These are phyloP conservation scores for Orthosia incerta DNA, from an alignment of 2,888 invertebrate species.

Conservation along the genomic window DNA sequence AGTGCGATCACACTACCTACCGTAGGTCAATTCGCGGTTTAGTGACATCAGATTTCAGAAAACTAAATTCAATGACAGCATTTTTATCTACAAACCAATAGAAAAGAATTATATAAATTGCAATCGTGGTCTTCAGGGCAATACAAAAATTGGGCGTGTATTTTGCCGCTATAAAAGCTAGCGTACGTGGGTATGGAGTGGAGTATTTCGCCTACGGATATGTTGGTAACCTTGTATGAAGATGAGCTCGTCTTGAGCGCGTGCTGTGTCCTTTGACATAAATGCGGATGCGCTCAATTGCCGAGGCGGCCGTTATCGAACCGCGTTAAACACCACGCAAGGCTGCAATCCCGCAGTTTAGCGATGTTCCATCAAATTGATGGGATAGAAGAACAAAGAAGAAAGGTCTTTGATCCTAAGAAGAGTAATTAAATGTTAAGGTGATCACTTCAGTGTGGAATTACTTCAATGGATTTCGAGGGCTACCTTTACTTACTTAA, in stretches of 20 bases:
- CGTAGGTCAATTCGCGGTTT: background rate
- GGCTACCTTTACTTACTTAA: too few species aligned
- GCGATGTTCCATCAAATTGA: conserved; percentile 56
- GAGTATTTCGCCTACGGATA: conserved; percentile 80
- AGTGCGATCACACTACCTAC: conserved; percentile 5
- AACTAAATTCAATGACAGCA: conserved; percentile 11
- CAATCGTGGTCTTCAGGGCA: background rate
- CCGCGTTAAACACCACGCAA: conserved; percentile 88
- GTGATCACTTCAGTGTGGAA: too few species aligned
- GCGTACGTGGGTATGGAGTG: conserved; percentile 73
- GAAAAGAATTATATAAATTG: conserved; percentile 1
- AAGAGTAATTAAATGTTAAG: conserved; percentile 2
- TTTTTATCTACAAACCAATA: background rate
- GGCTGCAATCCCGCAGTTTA: conserved; percentile 76
- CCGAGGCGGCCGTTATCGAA: conserved; percentile 86
- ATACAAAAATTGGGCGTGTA: conserved; percentile 40
- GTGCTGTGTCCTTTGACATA: conserved; percentile 88
- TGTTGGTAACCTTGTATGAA: conserved; percentile 85
- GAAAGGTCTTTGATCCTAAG: background rate
- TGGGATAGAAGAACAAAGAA: conserved; percentile 25
- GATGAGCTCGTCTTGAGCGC: conserved; percentile 87
- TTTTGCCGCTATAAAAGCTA: conserved; percentile 72
- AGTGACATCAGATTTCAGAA: conserved; percentile 3
- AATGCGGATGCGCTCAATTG: conserved; percentile 91
- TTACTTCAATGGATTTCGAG: too few species aligned